Conservation (phyloP, 2,797 vertebrate species). For the Spinus pinus region DNA sequence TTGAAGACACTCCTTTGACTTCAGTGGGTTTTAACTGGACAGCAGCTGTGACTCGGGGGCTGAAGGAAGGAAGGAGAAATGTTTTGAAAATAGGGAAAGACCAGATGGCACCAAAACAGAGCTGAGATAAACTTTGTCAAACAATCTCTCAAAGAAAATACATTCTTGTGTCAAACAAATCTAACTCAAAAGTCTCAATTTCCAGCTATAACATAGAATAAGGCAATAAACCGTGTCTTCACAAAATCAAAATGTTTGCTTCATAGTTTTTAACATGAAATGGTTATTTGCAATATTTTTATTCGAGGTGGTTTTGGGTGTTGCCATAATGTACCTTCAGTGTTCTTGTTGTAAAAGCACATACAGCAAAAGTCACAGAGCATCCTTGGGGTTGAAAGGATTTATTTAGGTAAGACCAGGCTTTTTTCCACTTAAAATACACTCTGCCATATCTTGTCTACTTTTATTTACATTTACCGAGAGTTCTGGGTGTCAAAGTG, state of each 20-base stretch:
- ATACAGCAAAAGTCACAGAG: conserved; percentile 55
- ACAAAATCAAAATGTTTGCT: conserved; percentile 62
- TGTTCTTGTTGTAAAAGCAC: conserved; percentile 73
- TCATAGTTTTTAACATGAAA: conserved; percentile 62
- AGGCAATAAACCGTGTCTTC: conserved; percentile 75
- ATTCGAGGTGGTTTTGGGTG: conserved; percentile 66
- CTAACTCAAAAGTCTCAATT: conserved; percentile 65
- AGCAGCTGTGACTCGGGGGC: conserved; percentile 16
- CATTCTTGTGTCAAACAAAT: conserved; percentile 57
- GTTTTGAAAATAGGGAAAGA: conserved; percentile 44
- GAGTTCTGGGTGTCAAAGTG: conserved; percentile 67
- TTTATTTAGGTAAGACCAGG: conserved; percentile 55
- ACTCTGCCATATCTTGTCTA: conserved; percentile 47
- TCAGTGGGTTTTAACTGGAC: conserved; percentile 57
- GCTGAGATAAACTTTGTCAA: conserved; percentile 47
- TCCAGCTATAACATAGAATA: conserved; percentile 63
- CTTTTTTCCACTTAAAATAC: conserved; percentile 47
- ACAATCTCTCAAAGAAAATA: conserved; percentile 39
- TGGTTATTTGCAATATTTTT: conserved; percentile 46
- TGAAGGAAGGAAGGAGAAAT: conserved; percentile 60
- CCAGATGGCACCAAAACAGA: conserved; percentile 53
- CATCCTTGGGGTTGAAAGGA: conserved; percentile 42
- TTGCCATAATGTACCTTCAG: conserved; percentile 74
- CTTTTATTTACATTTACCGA: conserved; percentile 63
- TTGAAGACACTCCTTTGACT: conserved; percentile 43